These are phyloP conservation scores for Drosophila melanica DNA, from an alignment of 1,140 invertebrate genomes.

Conservation along the genomic window DNA sequence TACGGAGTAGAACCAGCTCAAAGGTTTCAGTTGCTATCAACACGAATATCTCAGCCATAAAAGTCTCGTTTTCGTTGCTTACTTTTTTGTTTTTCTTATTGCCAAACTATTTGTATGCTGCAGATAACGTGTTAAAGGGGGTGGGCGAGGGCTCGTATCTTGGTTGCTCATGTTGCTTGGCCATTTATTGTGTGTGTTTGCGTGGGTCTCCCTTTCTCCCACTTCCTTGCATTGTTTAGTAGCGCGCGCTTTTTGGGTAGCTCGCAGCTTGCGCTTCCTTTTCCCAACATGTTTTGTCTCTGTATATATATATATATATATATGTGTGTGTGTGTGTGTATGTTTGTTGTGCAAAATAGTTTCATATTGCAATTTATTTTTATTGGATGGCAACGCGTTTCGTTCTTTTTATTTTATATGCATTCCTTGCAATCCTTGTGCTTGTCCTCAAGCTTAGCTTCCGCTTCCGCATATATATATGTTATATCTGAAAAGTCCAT, in stretches of 20 bases:
- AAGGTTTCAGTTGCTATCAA: slow-evolving; percentile 30
- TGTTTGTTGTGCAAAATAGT: slow-evolving; percentile 46
- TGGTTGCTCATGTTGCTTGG: slow-evolving; percentile 31
- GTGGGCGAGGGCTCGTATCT: background rate
- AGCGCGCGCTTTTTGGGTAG: slow-evolving; percentile 2
- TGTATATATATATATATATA: background rate
- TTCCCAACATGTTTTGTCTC: background rate
- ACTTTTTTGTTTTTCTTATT: slow-evolving; percentile 18
- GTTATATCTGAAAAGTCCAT: slow-evolving; percentile 4
- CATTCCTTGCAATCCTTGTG: slow-evolving; percentile 45
- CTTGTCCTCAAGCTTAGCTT: slow-evolving; percentile 1
- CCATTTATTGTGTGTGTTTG: slow-evolving; percentile 14
- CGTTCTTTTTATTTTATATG: slow-evolving; percentile 22
- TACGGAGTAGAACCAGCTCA: slow-evolving; percentile 12
- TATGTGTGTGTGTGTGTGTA: background rate
- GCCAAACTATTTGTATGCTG: slow-evolving; percentile 50
- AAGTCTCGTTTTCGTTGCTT: slow-evolving; percentile 21
- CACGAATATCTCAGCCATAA: slow-evolving; percentile 36
- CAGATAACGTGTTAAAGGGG: slow-evolving; percentile 18
- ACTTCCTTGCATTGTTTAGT: slow-evolving; percentile 5
- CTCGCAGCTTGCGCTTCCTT: background rate
- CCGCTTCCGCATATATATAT: slow-evolving; percentile 21
- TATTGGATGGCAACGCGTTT: slow-evolving; percentile 38
- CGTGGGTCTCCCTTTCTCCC: background rate
- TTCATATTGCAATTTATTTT: slow-evolving; percentile 78